A percentile compares a stretch with the other conserved stretches of the same genome.
Evolutionary conservation across 2,888 invertebrate species (phyloP).

Genomic region (Carabus problematicus): DNA sequence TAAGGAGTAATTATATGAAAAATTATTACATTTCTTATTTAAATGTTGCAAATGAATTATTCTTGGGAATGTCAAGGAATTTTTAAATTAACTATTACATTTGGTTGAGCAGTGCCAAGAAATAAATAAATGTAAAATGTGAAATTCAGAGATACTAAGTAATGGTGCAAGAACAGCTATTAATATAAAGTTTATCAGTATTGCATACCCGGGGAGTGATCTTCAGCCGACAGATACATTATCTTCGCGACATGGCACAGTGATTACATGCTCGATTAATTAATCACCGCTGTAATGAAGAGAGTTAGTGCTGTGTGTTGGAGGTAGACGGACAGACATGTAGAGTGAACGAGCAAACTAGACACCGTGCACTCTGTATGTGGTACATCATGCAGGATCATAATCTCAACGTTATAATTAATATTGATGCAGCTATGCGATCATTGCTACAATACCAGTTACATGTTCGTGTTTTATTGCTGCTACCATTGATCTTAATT

Average conservation of each 20-base stretch:
- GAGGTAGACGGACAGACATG: no score
- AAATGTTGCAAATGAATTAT: no score
- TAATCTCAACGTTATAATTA: constrained; percentile 45
- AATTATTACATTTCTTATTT: no score
- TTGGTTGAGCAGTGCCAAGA: background rate
- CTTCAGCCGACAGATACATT: constrained; percentile 13
- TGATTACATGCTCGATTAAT: constrained; percentile 25
- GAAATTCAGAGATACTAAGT: no score
- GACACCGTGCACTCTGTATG: no score
- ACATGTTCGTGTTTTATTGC: constrained; percentile 24
- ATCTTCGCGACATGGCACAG: constrained; percentile 18
- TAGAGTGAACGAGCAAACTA: no score
- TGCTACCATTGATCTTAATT: constrained; percentile 32
- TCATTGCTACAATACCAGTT: background rate
- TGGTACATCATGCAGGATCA: constrained; percentile 44
- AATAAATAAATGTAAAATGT: background rate
- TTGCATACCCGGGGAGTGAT: background rate
- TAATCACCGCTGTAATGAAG: constrained; percentile 11
- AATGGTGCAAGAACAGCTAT: no score
- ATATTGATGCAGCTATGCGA: constrained; percentile 44
- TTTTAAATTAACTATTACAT: no score
- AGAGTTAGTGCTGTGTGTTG: background rate
- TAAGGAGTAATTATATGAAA: no score
- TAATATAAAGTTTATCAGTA: background rate
- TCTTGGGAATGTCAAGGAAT: no score